A percentile compares a stretch with the other conserved stretches of the same genome.
Conservation (phyloP, 2,113 vertebrate genomes). For the Perca schrenkii region DNA sequence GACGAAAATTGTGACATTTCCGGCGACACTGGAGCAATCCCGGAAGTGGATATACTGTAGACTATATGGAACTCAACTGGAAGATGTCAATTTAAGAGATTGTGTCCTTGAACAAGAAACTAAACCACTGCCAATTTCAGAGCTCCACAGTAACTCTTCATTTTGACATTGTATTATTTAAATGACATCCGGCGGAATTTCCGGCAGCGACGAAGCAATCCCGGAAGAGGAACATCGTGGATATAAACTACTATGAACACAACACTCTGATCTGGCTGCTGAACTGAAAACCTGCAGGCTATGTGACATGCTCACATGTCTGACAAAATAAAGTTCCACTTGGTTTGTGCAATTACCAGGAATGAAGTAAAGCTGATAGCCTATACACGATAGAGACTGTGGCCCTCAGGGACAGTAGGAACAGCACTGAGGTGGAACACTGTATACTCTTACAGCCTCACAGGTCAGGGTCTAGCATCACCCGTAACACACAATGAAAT, state of each 20-base stretch:
- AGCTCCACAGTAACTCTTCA: background rate
- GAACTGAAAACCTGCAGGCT: slow-evolving; percentile 7
- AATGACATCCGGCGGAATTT: no score
- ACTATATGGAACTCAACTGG: background rate
- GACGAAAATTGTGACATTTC: no score
- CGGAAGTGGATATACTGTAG: no score
- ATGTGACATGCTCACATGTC: background rate
- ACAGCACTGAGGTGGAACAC: slow-evolving; percentile 54
- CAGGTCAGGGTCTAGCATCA: slow-evolving; percentile 50
- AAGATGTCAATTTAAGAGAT: background rate
- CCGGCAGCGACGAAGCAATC: no score
- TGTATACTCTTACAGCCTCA: slow-evolving; percentile 37
- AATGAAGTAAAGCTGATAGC: background rate
- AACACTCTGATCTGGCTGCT: slow-evolving; percentile 1
- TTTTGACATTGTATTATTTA: background rate
- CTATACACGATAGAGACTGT: slow-evolving; percentile 17
- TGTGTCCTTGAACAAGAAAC: background rate
- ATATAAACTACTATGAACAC: no score
- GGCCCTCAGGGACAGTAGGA: slow-evolving; percentile 24
- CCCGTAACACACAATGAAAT: slow-evolving; percentile 47
- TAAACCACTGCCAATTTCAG: background rate
- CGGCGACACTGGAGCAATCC: no score
- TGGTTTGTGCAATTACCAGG: background rate
- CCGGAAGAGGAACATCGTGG: no score
- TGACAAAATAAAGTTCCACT: slow-evolving; percentile 13